These are phyloP conservation scores for Philonicus albiceps DNA, from an alignment of 2,888 invertebrate species.

Conservation along the genomic window DNA sequence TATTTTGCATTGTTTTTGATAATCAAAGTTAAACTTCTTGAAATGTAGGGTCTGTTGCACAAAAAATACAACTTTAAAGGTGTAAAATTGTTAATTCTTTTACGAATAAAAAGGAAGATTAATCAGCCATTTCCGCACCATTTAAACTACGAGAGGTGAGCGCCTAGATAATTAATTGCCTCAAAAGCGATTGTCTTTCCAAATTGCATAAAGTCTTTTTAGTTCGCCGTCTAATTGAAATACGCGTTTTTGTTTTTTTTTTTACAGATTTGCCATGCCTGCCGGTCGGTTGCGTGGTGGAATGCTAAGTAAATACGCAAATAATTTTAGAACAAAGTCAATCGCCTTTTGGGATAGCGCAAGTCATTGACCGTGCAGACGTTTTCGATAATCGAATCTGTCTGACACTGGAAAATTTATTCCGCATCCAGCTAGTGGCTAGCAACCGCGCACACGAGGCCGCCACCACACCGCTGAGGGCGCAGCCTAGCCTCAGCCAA, in stretches of 20 bases:
- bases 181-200: background rate
- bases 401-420: slow-evolving; percentile 12
- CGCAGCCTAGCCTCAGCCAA: background rate
- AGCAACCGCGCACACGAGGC: background rate
- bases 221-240: background rate
- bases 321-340: slow-evolving; percentile 30
- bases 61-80: background rate
- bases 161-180: background rate
- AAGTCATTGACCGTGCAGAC: slow-evolving; percentile 19
- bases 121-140: background rate
- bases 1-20: too few relatives aligned
- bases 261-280: background rate
- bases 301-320: slow-evolving; percentile 2
- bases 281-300: background rate
- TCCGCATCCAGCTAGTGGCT: slow-evolving; percentile 6
- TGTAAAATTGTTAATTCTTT: background rate
- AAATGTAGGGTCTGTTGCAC: background rate
- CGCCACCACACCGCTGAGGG: background rate
- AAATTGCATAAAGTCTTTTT: background rate
- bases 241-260: background rate
- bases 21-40: background rate
- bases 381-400: slow-evolving; percentile 32
- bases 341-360: background rate
- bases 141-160: background rate
- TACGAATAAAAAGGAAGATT: background rate